Conservation (phyloP, 2,797 vertebrate genomes). For the Sebastes diaconus region DNA sequence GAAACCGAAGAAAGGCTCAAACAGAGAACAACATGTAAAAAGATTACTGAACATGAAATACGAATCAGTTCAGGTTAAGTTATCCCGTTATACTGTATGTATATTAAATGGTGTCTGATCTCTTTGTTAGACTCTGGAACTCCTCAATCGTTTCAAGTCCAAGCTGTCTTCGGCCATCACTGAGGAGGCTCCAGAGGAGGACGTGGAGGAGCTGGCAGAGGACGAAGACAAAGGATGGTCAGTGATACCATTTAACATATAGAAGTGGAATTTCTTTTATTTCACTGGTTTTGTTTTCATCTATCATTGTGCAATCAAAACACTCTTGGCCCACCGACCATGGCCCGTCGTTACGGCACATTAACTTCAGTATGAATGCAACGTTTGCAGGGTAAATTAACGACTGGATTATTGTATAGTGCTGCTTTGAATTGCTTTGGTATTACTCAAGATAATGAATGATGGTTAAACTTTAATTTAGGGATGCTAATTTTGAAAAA, state of each 20-base stretch:
- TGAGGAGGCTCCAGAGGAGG: slow-evolving; percentile 87
- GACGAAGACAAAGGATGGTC: slow-evolving; percentile 95
- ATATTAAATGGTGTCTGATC: neutral
- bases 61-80: neutral
- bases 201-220: slow-evolving; percentile 87
- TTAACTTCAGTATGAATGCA: too few relatives aligned
- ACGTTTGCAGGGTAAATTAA: too few relatives aligned
- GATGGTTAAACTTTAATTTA: too few relatives aligned
- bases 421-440: too few relatives aligned
- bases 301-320: neutral
- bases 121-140: slow-evolving; percentile 87
- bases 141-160: slow-evolving; percentile 91
- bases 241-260: slow-evolving; percentile 54
- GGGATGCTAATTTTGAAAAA: too few relatives aligned
- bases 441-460: too few relatives aligned
- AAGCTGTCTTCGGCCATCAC: slow-evolving; percentile 93
- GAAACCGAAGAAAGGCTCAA: slow-evolving; percentile 88
- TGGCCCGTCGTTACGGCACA: neutral
- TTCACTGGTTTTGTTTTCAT: neutral
- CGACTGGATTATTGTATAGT: too few relatives aligned
- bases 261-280: neutral
- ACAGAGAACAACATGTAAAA: slow-evolving; percentile 90
- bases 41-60: neutral
- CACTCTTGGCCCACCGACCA: too few relatives aligned
- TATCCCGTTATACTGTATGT: neutral